These are phyloP conservation scores for Heliothis peltigera DNA, from an alignment of 2,888 invertebrate genomes.

Conservation along the genomic window DNA sequence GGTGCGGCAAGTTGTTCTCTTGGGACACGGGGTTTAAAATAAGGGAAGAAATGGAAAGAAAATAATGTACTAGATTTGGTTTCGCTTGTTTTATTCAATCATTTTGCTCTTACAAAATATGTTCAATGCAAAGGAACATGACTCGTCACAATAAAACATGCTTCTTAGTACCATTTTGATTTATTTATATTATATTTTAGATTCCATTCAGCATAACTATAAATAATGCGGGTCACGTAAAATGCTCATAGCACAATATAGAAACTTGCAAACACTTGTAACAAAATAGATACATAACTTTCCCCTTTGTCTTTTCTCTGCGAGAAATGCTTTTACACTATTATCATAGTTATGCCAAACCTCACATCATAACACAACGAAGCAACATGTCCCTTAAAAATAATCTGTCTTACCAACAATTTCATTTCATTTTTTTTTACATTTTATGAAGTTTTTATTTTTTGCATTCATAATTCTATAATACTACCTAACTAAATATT, in stretches of 20 bases:
- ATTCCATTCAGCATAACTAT: constrained; percentile 90
- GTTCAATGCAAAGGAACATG: constrained; percentile 91
- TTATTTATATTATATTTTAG: constrained; percentile 89
- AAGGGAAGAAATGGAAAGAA: constrained; percentile 62
- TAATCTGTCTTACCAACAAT: constrained; percentile 91
- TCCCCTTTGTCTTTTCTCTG: constrained; percentile 86
- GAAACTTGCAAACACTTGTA: constrained; percentile 90
- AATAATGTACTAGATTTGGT: constrained; percentile 84
- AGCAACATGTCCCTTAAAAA: constrained; percentile 91
- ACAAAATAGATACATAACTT: constrained; percentile 90
- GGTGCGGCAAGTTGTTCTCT: no score
- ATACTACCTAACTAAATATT: constrained; percentile 89
- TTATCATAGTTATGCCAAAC: constrained; percentile 90
- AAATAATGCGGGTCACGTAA: constrained; percentile 89
- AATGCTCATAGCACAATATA: constrained; percentile 90
- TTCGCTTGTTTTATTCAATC: constrained; percentile 90
- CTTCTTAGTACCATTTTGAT: constrained; percentile 90
- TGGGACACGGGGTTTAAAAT: constrained; percentile 21
- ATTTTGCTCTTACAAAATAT: constrained; percentile 90
- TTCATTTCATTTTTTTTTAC: constrained; percentile 90
- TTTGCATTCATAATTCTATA: constrained; percentile 90
- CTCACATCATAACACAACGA: constrained; percentile 88
- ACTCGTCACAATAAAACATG: constrained; percentile 90
- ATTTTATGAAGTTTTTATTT: constrained; percentile 89
- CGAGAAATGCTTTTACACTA: constrained; percentile 86